Base-by-base conservation (phyloP, 2,888 invertebrate genomes). In the Dolichomitus sp. region DNA sequence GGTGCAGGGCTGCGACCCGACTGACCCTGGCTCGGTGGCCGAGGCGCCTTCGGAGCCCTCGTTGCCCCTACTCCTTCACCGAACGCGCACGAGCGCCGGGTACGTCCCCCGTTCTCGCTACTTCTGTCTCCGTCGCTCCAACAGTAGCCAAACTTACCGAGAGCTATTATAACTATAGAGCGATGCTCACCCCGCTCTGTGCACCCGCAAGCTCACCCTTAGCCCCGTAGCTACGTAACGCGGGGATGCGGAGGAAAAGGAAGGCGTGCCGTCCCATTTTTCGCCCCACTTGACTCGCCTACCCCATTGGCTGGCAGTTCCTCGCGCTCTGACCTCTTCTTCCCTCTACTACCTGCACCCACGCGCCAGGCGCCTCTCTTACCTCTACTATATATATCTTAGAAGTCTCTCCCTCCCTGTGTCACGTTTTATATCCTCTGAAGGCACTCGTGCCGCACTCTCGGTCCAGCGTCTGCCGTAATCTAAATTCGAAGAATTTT, bases 1-100 rank as follows among this genome's bases (percentile, higher is more conserved):
- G 92, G 91, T 89, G 89, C 90, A 91, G 91, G 92, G 91, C 92
- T 91, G 88, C 92, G 93, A 93, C 93, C 93, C 88, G 88, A 93
- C 92, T 93, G 93, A 93, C 92, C 93, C 92, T 90, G 85, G 88
- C 88, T 90, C 89, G 90, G 89, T 89, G 90, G 90, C 90, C 88
- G 87, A 89, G 88, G 89, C 88, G 91, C 87, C 86, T 91, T 87
- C 86, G 85, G 87, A 91, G 89, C 88, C 88, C 90, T 88, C 89
- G 80, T 82, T 85, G 87, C 88, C 91, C 91, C 91, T 91, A 90
- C 92, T 89, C 61, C 54, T 61, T 57, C 68, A 75, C 63, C 76
- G 73, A 52, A 66, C 76, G 83, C 83, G 80, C 79, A 81, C 83
- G 83, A 79, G 82, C 82, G 75, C 54, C 45, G 17, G 57, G 54